Evolutionary conservation across 1,140 invertebrate species (phyloP).

Genomic region (Pogonomyrmex californicus): DNA sequence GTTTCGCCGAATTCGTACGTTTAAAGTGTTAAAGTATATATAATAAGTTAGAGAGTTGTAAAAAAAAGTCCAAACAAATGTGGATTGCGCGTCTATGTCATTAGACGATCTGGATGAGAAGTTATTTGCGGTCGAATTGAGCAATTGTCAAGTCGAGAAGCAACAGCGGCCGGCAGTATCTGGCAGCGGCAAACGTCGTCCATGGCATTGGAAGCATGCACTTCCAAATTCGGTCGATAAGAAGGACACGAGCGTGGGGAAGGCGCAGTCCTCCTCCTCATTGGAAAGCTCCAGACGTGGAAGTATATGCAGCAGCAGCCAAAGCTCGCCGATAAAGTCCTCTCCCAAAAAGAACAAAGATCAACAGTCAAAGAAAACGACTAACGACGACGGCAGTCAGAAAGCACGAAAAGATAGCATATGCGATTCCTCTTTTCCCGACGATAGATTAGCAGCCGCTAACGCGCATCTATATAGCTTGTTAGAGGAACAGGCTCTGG

Average conservation of each 20-base stretch:
- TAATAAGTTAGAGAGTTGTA: slow-evolving; percentile 42
- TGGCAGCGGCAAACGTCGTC: slow-evolving; percentile 77
- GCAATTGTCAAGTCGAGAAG: slow-evolving; percentile 76
- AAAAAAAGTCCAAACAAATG: slow-evolving; percentile 59
- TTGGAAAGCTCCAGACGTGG: slow-evolving; percentile 81
- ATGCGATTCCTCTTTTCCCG: slow-evolving; percentile 76
- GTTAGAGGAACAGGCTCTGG: slow-evolving; percentile 84
- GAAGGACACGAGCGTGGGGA: slow-evolving; percentile 75
- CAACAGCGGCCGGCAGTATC: slow-evolving; percentile 69
- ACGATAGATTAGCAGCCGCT: slow-evolving; percentile 81
- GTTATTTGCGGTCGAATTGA: slow-evolving; percentile 82
- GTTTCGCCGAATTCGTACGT: neutral
- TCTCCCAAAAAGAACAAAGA: slow-evolving; percentile 82
- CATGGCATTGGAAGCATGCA: slow-evolving; percentile 83
- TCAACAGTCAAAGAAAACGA: slow-evolving; percentile 72
- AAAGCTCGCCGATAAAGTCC: slow-evolving; percentile 80
- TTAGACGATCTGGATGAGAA: slow-evolving; percentile 86
- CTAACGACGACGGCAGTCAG: slow-evolving; percentile 64
- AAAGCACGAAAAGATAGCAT: slow-evolving; percentile 74
- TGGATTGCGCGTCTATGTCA: slow-evolving; percentile 73
- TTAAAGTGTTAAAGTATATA: slow-evolving; percentile 28
- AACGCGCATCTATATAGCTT: slow-evolving; percentile 84
- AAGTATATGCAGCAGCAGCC: slow-evolving; percentile 78
- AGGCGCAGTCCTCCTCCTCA: slow-evolving; percentile 76
- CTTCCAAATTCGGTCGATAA: slow-evolving; percentile 81